Base-by-base conservation (phyloP, 2,888 invertebrate species). In the Phrixothrix hirtus region DNA sequence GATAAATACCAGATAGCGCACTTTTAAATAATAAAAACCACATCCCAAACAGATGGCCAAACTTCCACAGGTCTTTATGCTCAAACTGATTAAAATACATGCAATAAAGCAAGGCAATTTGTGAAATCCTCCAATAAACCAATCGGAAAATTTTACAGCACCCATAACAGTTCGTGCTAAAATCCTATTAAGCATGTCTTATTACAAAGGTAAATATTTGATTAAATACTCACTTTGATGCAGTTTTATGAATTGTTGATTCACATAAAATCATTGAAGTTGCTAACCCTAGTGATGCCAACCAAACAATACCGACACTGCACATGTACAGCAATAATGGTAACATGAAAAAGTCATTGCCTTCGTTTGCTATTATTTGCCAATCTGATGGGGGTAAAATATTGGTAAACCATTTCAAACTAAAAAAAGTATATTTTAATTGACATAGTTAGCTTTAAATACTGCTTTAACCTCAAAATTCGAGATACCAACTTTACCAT, bases 61-160 rank as follows among this genome's bases (percentile, higher is more conserved):
- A 1, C 88, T 88, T 2, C 91, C 92, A 67, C 90, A 90, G 0
- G 89, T 84, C 9, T 83, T 75, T 9, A 84, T 78, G 11, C 83
- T 82, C 2, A 88, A 76, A 26, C 83, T 80, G 13, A 89, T 72
- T 1, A 90, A 74, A 1, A 83, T 71, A 0, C 81, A 80, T 7
- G 87, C 85, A 34, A 86, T 83, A 1, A 87, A 74, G 55, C 86
- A 74, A 0, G 92, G 92, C 25, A 89, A 77, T 62, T 83, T 81
- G 56, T 87, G 84, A 37, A 91, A 75, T 11, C 83, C 83, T 4
- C 81, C 78, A 25, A 89, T 77, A 26, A 87, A 67, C 74, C 83
- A 83, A 61, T 86, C 85, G 0, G 86, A 84, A 63, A 84, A 75
- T 7, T 72, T 73, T 6, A 73, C 64, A 16, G 76, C 74, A 59